Base-by-base conservation (phyloP, 1,140 invertebrate species). In the Neodiprion lecontei region DNA sequence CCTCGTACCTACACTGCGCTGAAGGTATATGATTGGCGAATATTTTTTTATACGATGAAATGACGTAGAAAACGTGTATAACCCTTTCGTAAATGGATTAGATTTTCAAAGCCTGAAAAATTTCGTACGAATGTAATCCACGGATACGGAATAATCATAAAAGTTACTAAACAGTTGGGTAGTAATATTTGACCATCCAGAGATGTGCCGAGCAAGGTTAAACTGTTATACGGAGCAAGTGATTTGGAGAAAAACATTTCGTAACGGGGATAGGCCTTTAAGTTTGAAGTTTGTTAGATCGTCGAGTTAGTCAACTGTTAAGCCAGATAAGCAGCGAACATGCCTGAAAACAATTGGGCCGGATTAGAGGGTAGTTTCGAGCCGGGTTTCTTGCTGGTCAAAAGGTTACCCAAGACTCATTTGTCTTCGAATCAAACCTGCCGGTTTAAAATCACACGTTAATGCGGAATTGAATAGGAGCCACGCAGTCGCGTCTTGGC, bases 221-320 rank as follows among this genome's bases (percentile, higher is more conserved):
- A 40, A 40, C 28, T 5, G 28, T 40, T 40, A 40, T 40, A 40
- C 28, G 28, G 28, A 40, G 28, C 28, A 40, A 40, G 28, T 5
- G 28, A 40, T 40, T 61, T 61, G 53, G n/a, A 17, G 53, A 61
- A 61, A 61, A 61, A 61, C 53, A 61, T 61, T 61, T 61, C 53
- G 11, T 9, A 17, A 61, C 53, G 11, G 11, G 11, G 11, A 61
- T 12, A 61, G 53, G 53, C 53, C 53, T 61, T 61, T 61, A 80
- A 82, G 78, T 78, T 82, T 79, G 78, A 87, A 85, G 76, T 87
- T 87, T 80, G 80, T 81, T 84, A 83, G 81, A 86, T 84, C 79
- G 77, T 77, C 75, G 82, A 87, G 84, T 87, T 86, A 88, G 85
- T 88, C 85, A 84, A 81, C 87, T 83, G 86, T 88, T 87, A 87